Conservation (phyloP, 92 coral and sea anemone species). For the Scolanthus callimorphus region DNA sequence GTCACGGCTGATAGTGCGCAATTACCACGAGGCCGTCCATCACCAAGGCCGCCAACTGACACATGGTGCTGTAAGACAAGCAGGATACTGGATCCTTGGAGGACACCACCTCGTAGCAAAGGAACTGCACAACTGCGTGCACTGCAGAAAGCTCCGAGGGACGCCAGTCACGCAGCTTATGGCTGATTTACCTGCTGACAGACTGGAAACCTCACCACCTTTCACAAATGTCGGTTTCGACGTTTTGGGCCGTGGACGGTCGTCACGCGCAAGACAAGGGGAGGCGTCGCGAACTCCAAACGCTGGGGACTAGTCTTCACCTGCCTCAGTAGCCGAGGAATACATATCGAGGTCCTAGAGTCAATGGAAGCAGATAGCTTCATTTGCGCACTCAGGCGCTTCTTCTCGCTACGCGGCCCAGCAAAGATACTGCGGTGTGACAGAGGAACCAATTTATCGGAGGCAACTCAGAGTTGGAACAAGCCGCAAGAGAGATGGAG, state of each 20-base stretch:
- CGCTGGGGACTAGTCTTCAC: neutral
- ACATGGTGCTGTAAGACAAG: neutral
- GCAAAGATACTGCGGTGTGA: neutral
- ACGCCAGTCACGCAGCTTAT: no score
- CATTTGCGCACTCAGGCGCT: neutral
- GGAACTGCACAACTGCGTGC: neutral
- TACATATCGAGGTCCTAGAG: neutral
- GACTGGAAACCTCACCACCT: neutral
- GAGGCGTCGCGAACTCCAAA: neutral
- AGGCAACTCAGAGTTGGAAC: neutral
- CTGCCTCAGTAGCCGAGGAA: neutral
- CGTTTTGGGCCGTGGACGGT: neutral
- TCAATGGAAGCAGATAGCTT: no score
- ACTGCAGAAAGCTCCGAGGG: neutral
- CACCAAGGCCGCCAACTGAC: neutral
- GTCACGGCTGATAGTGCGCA: neutral
- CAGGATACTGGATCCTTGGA: neutral
- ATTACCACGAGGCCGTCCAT: neutral
- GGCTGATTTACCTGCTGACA: neutral
- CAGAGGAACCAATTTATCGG: neutral
- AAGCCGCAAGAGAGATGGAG: no score
- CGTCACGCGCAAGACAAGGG: neutral
- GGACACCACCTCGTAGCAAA: neutral
- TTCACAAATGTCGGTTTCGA: neutral
- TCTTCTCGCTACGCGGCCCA: neutral